Base-by-base conservation (phyloP, 64 coral and sea anemone species). In the Montipora efflorescens region DNA sequence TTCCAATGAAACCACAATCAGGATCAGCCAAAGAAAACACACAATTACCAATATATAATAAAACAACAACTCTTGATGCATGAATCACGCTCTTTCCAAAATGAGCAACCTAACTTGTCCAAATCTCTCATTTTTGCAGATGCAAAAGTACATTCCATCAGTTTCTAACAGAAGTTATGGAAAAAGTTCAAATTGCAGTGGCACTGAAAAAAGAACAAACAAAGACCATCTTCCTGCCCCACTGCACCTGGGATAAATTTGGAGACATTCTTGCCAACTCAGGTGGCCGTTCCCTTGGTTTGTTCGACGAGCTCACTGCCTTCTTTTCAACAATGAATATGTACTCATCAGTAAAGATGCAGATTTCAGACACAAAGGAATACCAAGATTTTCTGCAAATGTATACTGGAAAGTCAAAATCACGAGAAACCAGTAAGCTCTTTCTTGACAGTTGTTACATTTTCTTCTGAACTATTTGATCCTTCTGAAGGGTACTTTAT, bases 271-370 rank as follows among this genome's bases (percentile, higher is more conserved):
- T 95, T 7, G 87, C 87, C 0, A 82, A 90, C n/a, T n/a, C 79
- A 25, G 93, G 79, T 15, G 87, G 78, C 18, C n/a, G 73, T 7
- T 64, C 28, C 3, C 21, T 90, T 86, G 83, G 91, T 9, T 48
- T 95, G 22, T 95, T 95, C 48, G 89, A 95, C 64, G 83, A 95
- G 44, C 25, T 91, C 2, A 75, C 48, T 7, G 59, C 89, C 69
- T 1, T 95, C 55, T 91, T 95, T 36, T 80, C 89, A 53, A 91
- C 89, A 2, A 95, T 95, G 89, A 95, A 92, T 73, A 95, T 92
- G 94, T 82, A 92, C 47, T 95, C 89, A 2, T 80, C 77, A 2
- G 25, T 76, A 45, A 80, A 91, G 51, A 45, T 95, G 48, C 89
- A 95, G 8, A 14, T 95, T 19, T 78, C 86, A 1, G 90, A 95